phyloP scores from a whole-genome alignment of 2,113 vertebrate genomes.

The Bufo gargarizans region DNA sequence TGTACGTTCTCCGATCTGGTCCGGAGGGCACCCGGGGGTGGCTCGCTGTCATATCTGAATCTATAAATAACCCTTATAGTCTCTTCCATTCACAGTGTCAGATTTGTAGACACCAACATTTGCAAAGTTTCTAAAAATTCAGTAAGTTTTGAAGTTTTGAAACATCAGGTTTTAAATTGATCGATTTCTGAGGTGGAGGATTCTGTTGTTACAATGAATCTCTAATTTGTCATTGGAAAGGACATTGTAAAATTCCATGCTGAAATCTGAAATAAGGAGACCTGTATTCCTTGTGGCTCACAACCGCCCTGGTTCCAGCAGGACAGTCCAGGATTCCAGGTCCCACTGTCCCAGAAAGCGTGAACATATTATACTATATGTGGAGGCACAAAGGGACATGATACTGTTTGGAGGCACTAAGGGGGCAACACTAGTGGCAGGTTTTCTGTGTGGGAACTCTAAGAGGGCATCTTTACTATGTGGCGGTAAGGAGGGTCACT shows the following conservation, averaged over 20 bases:
- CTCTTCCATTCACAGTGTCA: neutral
- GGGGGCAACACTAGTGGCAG: no score
- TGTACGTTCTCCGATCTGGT: slow-evolving; percentile 28
- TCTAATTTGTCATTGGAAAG: neutral
- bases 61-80: slow-evolving; percentile 20
- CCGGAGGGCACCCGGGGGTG: neutral
- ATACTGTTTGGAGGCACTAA: no score
- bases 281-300: neutral
- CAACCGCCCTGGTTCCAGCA: no score
- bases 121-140: neutral
- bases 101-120: neutral
- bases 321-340: no score
- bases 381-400: no score
- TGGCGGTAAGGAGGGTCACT: no score
- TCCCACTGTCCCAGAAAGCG: no score
- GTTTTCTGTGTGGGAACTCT: no score
- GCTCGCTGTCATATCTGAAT: neutral
- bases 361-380: no score
- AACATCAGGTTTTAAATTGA: neutral
- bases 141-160: neutral
- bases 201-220: neutral
- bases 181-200: neutral
- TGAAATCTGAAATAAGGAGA: neutral
- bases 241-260: neutral
- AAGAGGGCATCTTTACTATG: no score